Base-by-base conservation (phyloP, 2,113 vertebrate species). In the Thunnus thynnus region DNA sequence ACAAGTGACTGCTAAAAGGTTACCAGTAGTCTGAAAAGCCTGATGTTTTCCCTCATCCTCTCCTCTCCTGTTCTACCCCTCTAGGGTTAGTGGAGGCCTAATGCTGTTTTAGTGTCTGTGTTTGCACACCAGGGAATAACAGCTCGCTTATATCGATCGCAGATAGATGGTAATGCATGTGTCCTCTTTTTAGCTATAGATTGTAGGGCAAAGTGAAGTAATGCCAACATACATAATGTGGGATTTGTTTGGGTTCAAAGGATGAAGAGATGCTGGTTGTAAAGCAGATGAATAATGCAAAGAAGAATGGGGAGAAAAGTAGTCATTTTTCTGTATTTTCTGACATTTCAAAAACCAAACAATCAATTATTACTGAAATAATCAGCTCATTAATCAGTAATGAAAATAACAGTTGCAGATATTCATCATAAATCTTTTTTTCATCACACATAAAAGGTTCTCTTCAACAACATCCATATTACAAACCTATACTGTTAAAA, bases 101-200 rank as follows among this genome's bases (percentile, higher is more conserved):
- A 86, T 86, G 74, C 68, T 52, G 64, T 87, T 88, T 87, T 82
- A 64, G 80, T 87, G 89, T 86, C 63, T 36, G 61, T 76, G 74
- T 82, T 89, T 82, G 82, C 52, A 81, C 83, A 71, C 68, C 20
- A n/a, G 76, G 62, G 71, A 63, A 17, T 41, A 68, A 44, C 7
- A 30, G 14, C 63, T 78, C 64, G 14, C 66, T 77, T 13, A 6
- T 55, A 75, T 80, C 10, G 56, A 76, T 78, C 20, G 13, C 50
- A 63, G 62, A 13, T 56, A n/a, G 32, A 80, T 54, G 22, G 32
- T 44, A 41, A 52, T 46, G 52, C n/a, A 32, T 12, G 18, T 71
- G 22, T 27, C 60, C 41, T 51, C 47, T 63, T 72, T 77, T 70
- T 18, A 69, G 22, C 13, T 60, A 4, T 20, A 66, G 3, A 47